phyloP scores from a whole-genome alignment of 2,113 vertebrate species.

The Shinisaurus crocodilurus region DNA sequence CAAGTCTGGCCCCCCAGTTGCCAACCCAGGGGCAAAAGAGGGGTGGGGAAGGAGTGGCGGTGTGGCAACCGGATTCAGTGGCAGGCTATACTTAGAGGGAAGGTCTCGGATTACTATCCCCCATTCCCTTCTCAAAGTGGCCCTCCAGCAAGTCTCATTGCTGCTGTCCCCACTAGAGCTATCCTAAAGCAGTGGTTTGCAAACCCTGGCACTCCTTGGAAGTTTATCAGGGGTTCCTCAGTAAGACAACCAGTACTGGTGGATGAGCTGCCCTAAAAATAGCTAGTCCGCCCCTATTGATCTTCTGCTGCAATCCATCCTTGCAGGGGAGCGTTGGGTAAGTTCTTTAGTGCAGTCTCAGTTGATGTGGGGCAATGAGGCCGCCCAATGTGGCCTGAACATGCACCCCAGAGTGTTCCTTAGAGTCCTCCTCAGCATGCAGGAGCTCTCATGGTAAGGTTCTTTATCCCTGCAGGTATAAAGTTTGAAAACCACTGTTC shows the following conservation, averaged over 20 bases:
- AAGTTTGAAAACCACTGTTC: background rate
- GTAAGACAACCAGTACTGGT: background rate
- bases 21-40: background rate
- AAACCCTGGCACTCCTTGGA: background rate
- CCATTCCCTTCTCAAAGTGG: background rate
- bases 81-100: background rate
- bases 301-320: background rate
- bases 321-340: background rate
- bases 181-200: background rate
- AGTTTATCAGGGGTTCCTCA: background rate
- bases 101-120: too few relatives aligned
- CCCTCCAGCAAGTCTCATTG: background rate
- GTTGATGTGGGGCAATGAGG: background rate
- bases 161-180: background rate
- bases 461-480: background rate
- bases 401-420: background rate
- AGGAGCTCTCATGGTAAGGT: background rate
- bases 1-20: background rate
- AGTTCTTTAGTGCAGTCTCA: background rate
- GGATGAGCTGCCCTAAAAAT: background rate
- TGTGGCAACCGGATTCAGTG: background rate
- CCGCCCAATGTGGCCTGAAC: too few relatives aligned
- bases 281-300: background rate
- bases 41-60: too few relatives aligned
- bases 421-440: background rate